Evolutionary conservation across 2,113 vertebrate genomes (phyloP).

Genomic region (Chaetops frenatus): DNA sequence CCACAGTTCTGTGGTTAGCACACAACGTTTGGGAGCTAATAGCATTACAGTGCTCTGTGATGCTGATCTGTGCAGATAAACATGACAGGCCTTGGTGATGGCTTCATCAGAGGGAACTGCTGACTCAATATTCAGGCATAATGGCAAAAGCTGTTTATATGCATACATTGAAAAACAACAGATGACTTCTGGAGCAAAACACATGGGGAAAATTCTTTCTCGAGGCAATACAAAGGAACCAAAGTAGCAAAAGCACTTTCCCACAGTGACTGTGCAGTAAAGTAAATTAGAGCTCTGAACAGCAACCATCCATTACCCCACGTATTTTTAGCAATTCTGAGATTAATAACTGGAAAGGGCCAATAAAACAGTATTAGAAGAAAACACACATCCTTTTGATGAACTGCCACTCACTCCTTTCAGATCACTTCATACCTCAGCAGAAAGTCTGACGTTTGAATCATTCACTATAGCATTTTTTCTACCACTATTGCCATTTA

Average conservation of each 20-base stretch:
- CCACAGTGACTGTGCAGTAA: neutral
- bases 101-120: slow-evolving; percentile 20
- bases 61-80: slow-evolving; percentile 15
- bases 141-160: neutral
- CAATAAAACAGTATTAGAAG: neutral
- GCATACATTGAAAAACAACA: neutral
- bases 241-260: neutral
- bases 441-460: neutral
- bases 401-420: neutral
- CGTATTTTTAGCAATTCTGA: neutral
- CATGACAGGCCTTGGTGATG: neutral
- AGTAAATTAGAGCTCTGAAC: neutral
- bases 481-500: neutral
- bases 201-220: neutral
- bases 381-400: neutral
- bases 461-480: neutral
- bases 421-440: neutral
- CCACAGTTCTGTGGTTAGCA: neutral
- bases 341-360: neutral
- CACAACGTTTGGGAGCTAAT: neutral
- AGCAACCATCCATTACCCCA: neutral
- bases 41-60: neutral
- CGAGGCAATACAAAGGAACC: neutral
- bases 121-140: neutral
- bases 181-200: slow-evolving; percentile 24